Evolutionary conservation across 2,888 invertebrate genomes (phyloP).

Genomic region (Lapara coniferarum): DNA sequence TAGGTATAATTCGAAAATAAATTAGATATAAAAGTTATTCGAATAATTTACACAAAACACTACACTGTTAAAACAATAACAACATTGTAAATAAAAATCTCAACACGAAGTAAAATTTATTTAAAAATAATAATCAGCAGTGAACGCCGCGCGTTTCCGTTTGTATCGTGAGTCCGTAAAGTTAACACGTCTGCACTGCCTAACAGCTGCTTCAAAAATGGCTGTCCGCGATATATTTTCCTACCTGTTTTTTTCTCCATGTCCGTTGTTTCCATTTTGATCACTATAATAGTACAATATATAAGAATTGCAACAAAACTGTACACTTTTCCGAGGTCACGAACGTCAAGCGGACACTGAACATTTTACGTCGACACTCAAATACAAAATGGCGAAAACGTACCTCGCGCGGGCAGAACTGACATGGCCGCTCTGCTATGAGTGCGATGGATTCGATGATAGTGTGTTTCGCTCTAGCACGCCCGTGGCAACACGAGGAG

Average conservation of each 20-base stretch:
- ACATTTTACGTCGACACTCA: constrained; percentile 33
- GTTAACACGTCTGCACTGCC: constrained; percentile 22
- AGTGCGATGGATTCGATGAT: constrained; percentile 31
- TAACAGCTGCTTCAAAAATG: constrained; percentile 21
- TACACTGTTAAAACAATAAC: not conserved
- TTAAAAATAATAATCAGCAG: constrained; percentile 5
- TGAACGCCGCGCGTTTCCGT: constrained; percentile 8
- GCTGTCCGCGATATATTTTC: constrained; percentile 7
- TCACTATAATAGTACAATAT: not conserved
- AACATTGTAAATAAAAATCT: not conserved
- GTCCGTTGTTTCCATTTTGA: not conserved
- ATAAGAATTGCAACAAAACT: not conserved
- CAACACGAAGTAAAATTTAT: not conserved
- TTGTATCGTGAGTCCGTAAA: constrained; percentile 1
- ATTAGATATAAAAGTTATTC: no score
- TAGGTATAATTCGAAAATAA: no score
- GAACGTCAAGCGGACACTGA: not conserved
- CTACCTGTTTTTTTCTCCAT: constrained; percentile 19
- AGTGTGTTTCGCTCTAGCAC: constrained; percentile 33
- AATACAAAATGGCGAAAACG: constrained; percentile 47
- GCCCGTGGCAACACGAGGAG: constrained; percentile 19
- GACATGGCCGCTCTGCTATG: constrained; percentile 27
- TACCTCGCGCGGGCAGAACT: constrained; percentile 28
- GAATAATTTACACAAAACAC: no score
- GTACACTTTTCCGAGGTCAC: constrained; percentile 2